phyloP scores from a whole-genome alignment of 2,113 vertebrate genomes.

The Alouatta palliata region DNA sequence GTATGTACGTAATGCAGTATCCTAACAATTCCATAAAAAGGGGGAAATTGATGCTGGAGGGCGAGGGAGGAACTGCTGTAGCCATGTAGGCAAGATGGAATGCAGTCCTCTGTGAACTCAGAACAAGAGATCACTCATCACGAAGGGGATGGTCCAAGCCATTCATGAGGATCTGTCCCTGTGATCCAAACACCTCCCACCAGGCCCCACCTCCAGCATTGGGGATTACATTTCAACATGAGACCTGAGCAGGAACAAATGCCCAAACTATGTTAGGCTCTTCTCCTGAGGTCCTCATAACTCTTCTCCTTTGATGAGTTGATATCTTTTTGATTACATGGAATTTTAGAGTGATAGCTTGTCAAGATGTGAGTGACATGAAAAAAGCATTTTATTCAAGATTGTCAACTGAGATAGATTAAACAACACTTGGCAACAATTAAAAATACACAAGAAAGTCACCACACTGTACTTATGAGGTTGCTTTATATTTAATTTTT shows the following conservation, averaged over 20 bases:
- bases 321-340: background rate
- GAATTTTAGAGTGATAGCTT: background rate
- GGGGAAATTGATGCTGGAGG: background rate
- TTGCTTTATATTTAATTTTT: background rate
- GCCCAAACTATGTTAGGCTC: background rate
- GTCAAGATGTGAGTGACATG: background rate
- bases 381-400: constrained; percentile 7
- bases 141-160: too few species aligned
- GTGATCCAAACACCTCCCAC: too few species aligned
- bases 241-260: too few species aligned
- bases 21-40: background rate
- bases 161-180: too few species aligned
- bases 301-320: background rate
- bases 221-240: too few species aligned
- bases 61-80: background rate
- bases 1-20: background rate
- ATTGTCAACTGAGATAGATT: background rate
- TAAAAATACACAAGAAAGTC: constrained; percentile 31
- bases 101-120: background rate
- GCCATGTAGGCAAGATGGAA: background rate
- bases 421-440: constrained; percentile 12
- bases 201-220: too few species aligned
- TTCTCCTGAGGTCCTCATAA: background rate
- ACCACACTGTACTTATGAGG: background rate
- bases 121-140: too few species aligned